Evolutionary conservation across 2,888 invertebrate species (phyloP).

Genomic region (Branchellion lobata): DNA sequence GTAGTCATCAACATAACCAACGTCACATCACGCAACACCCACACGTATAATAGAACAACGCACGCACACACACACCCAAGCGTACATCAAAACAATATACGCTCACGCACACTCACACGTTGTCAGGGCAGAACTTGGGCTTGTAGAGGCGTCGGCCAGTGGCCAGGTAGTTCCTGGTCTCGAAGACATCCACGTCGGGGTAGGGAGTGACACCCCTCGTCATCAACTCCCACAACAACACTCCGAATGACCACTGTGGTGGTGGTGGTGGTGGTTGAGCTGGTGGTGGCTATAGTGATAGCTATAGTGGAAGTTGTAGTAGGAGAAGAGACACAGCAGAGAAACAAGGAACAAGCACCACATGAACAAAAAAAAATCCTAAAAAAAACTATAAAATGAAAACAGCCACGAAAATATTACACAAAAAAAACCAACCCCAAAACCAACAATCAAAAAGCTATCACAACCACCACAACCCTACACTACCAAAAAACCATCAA

Average conservation of each 20-base stretch:
- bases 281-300: not conserved
- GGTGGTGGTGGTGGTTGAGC: not conserved
- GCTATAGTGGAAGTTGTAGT: not conserved
- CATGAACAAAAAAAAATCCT: not conserved
- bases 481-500: too few species aligned
- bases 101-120: slow-evolving; percentile 48
- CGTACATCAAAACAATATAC: too few species aligned
- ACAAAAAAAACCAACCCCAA: not conserved
- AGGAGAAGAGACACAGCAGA: too few species aligned
- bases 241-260: slow-evolving; percentile 64
- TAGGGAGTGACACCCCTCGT: slow-evolving; percentile 64
- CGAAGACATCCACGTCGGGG: slow-evolving; percentile 64
- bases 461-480: too few species aligned
- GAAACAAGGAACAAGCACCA: too few species aligned
- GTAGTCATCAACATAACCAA: too few species aligned
- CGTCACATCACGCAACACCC: not conserved
- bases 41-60: not conserved
- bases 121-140: slow-evolving; percentile 64
- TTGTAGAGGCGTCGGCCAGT: slow-evolving; percentile 63
- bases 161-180: slow-evolving; percentile 63
- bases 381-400: not conserved
- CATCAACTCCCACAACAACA: slow-evolving; percentile 64
- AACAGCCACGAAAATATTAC: not conserved
- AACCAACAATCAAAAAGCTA: too few species aligned
- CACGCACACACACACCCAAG: not conserved